These are phyloP conservation scores for Stenopsyche tienmushanensis DNA, from an alignment of 1,140 invertebrate species.

Conservation along the genomic window DNA sequence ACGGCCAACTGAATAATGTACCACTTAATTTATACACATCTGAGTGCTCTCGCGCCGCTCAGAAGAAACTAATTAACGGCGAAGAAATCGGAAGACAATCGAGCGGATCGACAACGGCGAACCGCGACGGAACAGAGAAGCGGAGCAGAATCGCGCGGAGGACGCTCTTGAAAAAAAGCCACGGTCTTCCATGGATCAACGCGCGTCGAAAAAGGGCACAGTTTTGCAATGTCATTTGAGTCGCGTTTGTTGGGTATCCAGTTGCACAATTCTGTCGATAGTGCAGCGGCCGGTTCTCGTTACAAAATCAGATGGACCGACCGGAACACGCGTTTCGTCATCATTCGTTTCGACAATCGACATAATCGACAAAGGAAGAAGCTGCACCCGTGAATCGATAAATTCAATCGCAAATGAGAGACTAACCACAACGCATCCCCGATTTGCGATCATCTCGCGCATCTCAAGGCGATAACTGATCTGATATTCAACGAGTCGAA, in stretches of 20 bases:
- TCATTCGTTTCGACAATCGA: conserved; percentile 10
- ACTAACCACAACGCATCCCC: neutral
- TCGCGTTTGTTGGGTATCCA: neutral
- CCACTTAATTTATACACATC: conserved; percentile 22
- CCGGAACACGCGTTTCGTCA: conserved; percentile 31
- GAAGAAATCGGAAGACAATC: neutral
- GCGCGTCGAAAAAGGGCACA: conserved; percentile 13
- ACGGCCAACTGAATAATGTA: conserved; percentile 35
- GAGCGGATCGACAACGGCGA: neutral
- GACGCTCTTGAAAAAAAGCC: neutral
- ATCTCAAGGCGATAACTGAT: no score
- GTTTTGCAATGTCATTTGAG: conserved; percentile 32
- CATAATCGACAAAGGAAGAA: conserved; percentile 2
- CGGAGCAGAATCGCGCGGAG: neutral
- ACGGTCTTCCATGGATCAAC: neutral
- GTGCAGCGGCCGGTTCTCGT: conserved; percentile 9
- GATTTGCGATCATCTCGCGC: neutral
- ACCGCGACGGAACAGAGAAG: neutral
- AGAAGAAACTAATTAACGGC: neutral
- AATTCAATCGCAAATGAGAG: neutral
- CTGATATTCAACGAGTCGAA: no score
- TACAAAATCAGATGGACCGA: conserved; percentile 32
- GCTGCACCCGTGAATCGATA: no score
- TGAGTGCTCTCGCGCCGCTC: conserved; percentile 2
- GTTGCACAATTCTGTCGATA: conserved; percentile 10